Conservation (phyloP, 2,113 vertebrate genomes). For the Hirundichthys speculiger region DNA sequence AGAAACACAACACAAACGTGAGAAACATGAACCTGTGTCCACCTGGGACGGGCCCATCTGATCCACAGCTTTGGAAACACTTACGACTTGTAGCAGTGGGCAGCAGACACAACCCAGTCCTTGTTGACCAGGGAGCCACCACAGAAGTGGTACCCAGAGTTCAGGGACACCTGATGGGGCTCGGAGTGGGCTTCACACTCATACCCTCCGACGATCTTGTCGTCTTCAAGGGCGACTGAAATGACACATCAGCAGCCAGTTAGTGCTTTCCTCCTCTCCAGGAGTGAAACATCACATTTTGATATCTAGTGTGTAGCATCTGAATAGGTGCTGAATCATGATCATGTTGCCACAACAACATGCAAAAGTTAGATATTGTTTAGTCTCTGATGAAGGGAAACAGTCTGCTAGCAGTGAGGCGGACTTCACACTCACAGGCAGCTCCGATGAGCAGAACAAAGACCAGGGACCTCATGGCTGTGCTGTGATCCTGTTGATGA, state of each 20-base stretch:
- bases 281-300: no score
- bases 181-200: conserved; percentile 69
- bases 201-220: conserved; percentile 78
- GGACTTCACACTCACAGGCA: conserved; percentile 55
- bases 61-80: background rate
- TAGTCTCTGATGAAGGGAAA: no score
- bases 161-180: conserved; percentile 75
- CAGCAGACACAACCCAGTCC: conserved; percentile 74
- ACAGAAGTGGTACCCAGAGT: conserved; percentile 76
- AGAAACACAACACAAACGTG: background rate
- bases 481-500: conserved; percentile 57
- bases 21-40: background rate
- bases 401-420: no score
- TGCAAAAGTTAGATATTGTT: no score
- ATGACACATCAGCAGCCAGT: conserved; percentile 43
- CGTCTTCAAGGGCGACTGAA: conserved; percentile 75
- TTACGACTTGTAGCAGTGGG: conserved; percentile 76
- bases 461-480: conserved; percentile 78
- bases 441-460: conserved; percentile 79
- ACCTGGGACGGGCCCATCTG: no score
- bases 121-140: conserved; percentile 73
- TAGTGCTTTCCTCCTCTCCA: no score
- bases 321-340: no score
- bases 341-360: no score
- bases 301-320: no score